Evolutionary conservation across 2,113 vertebrate species (phyloP).

Genomic region (Atherinomorus stipes): DNA sequence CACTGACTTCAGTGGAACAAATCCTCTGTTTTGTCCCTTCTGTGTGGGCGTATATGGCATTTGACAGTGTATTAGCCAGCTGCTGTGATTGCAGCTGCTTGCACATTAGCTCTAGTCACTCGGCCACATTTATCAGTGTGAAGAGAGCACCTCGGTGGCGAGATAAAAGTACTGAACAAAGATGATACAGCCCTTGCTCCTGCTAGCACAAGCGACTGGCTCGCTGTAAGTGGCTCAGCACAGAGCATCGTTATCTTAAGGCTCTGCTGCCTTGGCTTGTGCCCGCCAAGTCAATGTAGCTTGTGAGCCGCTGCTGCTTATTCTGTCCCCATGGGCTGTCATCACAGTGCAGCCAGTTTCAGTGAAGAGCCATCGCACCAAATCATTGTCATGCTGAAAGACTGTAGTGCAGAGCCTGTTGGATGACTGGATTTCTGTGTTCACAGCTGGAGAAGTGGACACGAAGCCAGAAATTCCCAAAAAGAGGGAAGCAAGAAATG

Average conservation of each 20-base stretch:
- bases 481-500: slow-evolving; percentile 11
- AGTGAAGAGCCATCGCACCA: slow-evolving; percentile 59
- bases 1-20: slow-evolving; percentile 62
- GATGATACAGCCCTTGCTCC: slow-evolving; percentile 52
- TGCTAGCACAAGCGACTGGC: slow-evolving; percentile 42
- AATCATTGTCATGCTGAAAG: slow-evolving; percentile 61
- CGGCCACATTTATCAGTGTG: slow-evolving; percentile 63
- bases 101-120: slow-evolving; percentile 58
- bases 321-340: slow-evolving; percentile 67
- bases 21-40: slow-evolving; percentile 57
- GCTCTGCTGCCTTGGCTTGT: slow-evolving; percentile 47
- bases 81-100: slow-evolving; percentile 64
- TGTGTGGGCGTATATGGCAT: slow-evolving; percentile 54
- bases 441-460: slow-evolving; percentile 17
- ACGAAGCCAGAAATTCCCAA: slow-evolving; percentile 1
- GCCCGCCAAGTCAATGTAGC: slow-evolving; percentile 50
- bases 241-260: slow-evolving; percentile 43
- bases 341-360: slow-evolving; percentile 47
- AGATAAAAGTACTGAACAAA: slow-evolving; percentile 72
- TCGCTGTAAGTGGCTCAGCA: slow-evolving; percentile 27
- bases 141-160: slow-evolving; percentile 33
- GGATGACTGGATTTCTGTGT: slow-evolving; percentile 28
- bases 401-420: slow-evolving; percentile 30
- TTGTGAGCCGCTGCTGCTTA: slow-evolving; percentile 61
- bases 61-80: slow-evolving; percentile 62